A percentile compares a stretch with the other conserved stretches of the same genome.
These are phyloP conservation scores for Riptortus pedestris DNA, from an alignment of 1,140 invertebrate species.

Conservation along the genomic window DNA sequence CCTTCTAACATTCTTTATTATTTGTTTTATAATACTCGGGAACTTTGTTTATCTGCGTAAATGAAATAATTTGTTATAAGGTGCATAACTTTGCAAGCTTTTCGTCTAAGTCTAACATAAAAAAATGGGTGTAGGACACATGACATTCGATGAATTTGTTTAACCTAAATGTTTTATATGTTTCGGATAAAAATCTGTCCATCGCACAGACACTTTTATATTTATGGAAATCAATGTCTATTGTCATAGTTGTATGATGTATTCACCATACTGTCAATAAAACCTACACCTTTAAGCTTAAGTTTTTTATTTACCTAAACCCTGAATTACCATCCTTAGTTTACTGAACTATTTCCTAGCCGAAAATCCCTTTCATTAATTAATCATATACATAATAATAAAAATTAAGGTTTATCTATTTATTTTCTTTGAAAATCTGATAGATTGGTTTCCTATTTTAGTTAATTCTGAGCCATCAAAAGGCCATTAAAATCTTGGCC, in stretches of 20 bases:
- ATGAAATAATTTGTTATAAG: slow-evolving; percentile 10
- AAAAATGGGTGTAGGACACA: slow-evolving; percentile 18
- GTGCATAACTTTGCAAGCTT: slow-evolving; percentile 19
- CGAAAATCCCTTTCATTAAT: no score
- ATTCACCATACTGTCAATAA: slow-evolving; percentile 28
- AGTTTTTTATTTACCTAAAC: background rate
- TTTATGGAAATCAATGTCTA: slow-evolving; percentile 16
- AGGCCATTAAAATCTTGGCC: no score
- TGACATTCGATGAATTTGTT: slow-evolving; percentile 13
- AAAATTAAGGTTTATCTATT: no score
- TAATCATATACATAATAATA: no score
- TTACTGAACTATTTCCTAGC: no score
- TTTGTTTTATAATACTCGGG: slow-evolving; percentile 8
- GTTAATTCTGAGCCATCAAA: no score
- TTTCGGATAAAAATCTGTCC: slow-evolving; percentile 20
- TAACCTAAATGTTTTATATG: slow-evolving; percentile 14
- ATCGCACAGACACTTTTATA: slow-evolving; percentile 24
- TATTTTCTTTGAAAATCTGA: no score
- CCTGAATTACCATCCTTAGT: no score
- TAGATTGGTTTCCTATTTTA: no score
- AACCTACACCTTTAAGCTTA: slow-evolving; percentile 28
- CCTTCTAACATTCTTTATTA: slow-evolving; percentile 4
- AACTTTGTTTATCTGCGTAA: slow-evolving; percentile 1
- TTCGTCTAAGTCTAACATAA: slow-evolving; percentile 23
- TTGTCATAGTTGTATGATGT: slow-evolving; percentile 22